Evolutionary conservation across 2,113 vertebrate species (phyloP).

Genomic region (Phylloscopus whistleri): DNA sequence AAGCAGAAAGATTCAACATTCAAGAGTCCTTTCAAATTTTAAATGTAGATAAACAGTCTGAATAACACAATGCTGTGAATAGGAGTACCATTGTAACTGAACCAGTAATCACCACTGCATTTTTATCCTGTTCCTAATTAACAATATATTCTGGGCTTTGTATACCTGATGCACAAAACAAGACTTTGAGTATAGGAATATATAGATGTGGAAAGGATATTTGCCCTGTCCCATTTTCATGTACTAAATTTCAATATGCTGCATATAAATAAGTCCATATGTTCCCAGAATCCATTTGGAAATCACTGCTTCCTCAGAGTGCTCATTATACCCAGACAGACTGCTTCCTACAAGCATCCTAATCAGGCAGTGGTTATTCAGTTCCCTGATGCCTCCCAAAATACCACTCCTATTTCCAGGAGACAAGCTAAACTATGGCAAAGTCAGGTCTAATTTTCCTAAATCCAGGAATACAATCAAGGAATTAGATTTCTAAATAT

Average conservation of each 20-base stretch:
- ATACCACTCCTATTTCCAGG: neutral
- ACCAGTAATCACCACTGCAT: neutral
- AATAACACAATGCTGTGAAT: neutral
- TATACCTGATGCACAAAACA: neutral
- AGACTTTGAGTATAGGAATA: neutral
- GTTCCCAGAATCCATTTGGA: slow-evolving; percentile 7
- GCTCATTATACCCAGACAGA: neutral
- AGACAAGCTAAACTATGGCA: neutral
- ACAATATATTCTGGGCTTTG: neutral
- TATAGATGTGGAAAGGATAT: neutral
- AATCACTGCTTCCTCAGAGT: neutral
- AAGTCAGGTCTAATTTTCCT: neutral
- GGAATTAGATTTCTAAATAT: neutral
- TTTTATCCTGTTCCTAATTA: neutral
- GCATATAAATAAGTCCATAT: neutral
- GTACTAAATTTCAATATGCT: neutral
- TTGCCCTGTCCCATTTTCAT: neutral
- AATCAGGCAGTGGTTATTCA: neutral
- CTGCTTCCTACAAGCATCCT: neutral
- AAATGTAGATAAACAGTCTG: neutral
- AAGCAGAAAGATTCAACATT: neutral
- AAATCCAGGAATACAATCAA: neutral
- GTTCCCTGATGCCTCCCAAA: neutral
- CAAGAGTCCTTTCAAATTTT: neutral
- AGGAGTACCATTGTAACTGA: neutral